Evolutionary conservation across 2,113 vertebrate species (phyloP), one percentile per base, ranked within the genome.

Genomic region (Malurus alboscapulatus): DNA sequence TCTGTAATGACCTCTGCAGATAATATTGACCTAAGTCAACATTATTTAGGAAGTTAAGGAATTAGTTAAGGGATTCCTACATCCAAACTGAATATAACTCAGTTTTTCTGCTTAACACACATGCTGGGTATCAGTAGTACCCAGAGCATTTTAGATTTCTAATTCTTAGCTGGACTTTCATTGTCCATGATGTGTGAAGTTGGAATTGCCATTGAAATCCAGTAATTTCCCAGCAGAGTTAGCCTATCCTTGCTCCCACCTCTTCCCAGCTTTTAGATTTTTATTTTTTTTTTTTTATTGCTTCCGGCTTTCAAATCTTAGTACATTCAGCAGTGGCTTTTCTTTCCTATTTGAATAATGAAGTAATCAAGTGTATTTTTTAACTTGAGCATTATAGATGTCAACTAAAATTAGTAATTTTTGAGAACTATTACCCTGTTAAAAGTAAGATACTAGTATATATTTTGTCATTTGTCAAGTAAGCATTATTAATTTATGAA

Each of bases 91-190:
- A 47, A 22, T 55, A 19, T 9, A 61, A 2, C 3, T 80, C 8
- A 13, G 3, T 26, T 80, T 86, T 86, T 16, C 4, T 36, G 17
- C 36, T 26, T 19, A 30, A 4, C 2, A 4, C 14, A 1, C 15
- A 1, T 1, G 0, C 13, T 65, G 47, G 7, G 8, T 53, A 32
- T 66, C 38, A n/a, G 3, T 38, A 20, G 12, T 42, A 29, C 10
- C 18, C 18, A 55, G 34, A 58, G 17, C 20, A 36, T 88, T 84
- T 84, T 21, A 58, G 45, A 7, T 81, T 84, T 7, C 18, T 15
- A 4, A 1, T 58, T 38, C n/a, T 79, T 38, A 8, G 14, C 1
- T 3, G 3, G 7, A 9, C 14, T 89, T 62, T 10, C 0, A 2
- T 42, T 81, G 21, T 40, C 27, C 6, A 2, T 69, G 24, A 9